These are phyloP conservation scores for Tychaedon coryphoeus DNA, from an alignment of 2,113 vertebrate genomes.

Conservation along the genomic window DNA sequence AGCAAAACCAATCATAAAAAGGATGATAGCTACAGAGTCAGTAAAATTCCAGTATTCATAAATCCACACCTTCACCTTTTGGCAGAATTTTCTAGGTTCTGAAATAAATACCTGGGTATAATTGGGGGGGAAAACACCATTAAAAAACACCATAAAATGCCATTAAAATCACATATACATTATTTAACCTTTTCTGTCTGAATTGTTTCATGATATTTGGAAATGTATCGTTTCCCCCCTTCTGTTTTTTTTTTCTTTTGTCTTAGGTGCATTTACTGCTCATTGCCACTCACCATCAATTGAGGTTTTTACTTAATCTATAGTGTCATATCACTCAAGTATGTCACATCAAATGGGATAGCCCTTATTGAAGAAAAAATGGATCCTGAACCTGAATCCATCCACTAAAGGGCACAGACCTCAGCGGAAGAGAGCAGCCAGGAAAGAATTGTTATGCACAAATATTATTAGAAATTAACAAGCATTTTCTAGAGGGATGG, in stretches of 20 bases:
- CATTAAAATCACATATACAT: neutral
- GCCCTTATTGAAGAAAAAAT: neutral
- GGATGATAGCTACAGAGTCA: slow-evolving; percentile 86
- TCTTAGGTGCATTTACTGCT: neutral
- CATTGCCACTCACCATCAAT: neutral
- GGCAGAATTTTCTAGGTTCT: slow-evolving; percentile 86
- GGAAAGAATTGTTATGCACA: neutral
- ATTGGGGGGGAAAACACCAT: neutral
- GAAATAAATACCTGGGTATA: slow-evolving; percentile 85
- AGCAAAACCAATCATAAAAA: slow-evolving; percentile 85
- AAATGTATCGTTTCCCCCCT: fast-evolving
- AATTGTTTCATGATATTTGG: neutral
- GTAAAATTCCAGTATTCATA: slow-evolving; percentile 95
- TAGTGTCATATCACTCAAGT: neutral
- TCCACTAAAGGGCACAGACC: neutral
- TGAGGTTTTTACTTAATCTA: neutral
- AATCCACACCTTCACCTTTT: slow-evolving; percentile 95
- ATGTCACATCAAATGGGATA: neutral
- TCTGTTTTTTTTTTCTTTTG: neutral
- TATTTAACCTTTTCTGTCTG: neutral
- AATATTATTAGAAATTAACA: neutral
- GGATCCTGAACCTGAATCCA: neutral
- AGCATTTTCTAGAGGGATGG: neutral
- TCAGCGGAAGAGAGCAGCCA: neutral
- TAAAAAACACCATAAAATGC: neutral